Evolutionary conservation across 2,113 vertebrate genomes (phyloP).

Genomic region (Spermophilus dauricus): DNA sequence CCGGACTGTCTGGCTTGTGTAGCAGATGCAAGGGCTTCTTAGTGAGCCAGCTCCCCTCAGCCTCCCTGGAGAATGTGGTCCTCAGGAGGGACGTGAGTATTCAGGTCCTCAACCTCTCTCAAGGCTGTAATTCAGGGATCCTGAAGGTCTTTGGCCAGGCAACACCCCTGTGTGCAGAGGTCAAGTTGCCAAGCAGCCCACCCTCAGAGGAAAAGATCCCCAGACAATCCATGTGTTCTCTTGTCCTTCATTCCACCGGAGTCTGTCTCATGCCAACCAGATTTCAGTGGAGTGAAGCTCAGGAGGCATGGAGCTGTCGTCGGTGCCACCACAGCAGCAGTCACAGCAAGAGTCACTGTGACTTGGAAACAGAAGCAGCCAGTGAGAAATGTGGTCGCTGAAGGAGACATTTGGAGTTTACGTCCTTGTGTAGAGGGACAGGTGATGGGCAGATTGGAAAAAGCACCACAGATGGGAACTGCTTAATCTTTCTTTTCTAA

Average conservation of each 20-base stretch:
- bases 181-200: background rate
- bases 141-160: background rate
- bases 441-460: background rate
- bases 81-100: background rate
- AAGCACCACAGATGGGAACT: background rate
- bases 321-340: background rate
- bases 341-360: background rate
- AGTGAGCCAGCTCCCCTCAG: background rate
- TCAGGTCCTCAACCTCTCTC: background rate
- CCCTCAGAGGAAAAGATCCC: slow-evolving; percentile 31
- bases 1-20: too few relatives aligned
- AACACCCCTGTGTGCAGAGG: background rate
- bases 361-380: background rate
- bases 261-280: slow-evolving; percentile 98
- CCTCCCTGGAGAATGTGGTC: background rate
- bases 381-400: rapidly evolving
- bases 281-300: slow-evolving; percentile 99
- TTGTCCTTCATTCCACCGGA: slow-evolving; percentile 99
- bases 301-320: slow-evolving; percentile 93
- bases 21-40: background rate
- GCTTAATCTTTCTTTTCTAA: background rate
- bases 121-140: background rate
- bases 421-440: rapidly evolving
- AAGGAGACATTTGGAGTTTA: background rate
- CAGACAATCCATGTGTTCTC: slow-evolving; percentile 92